Evolutionary conservation across 35 echinoderm and acorn worm genomes (phyloP).

Genomic region (Apostichopus parvimensis): DNA sequence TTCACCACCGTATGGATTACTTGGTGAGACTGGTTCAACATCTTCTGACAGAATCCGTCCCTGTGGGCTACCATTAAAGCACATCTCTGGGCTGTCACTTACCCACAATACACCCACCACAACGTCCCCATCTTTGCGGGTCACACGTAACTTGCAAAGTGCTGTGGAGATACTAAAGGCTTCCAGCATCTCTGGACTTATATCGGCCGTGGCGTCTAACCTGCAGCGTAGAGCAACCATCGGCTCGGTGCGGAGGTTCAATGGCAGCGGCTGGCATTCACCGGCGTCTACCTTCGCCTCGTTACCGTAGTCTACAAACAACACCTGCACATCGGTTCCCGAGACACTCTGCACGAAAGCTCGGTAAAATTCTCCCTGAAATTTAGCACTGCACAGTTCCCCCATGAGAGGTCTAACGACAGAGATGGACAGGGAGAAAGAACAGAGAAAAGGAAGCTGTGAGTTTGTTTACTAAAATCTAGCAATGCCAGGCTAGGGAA

Average conservation of each 20-base stretch:
- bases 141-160: not conserved
- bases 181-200: not conserved
- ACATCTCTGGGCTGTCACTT: not conserved
- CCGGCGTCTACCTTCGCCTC: not conserved
- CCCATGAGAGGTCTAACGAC: not conserved
- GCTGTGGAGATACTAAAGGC: not conserved
- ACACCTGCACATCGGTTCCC: not conserved
- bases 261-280: not conserved
- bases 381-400: not conserved
- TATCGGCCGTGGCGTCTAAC: not conserved
- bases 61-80: not conserved
- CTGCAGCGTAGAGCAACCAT: conserved; percentile 4
- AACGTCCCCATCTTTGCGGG: conserved; percentile 29
- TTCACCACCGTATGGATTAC: not conserved
- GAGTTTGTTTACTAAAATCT: too few species aligned
- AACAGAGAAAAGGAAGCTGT: too few species aligned
- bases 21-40: not conserved
- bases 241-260: not conserved
- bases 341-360: conserved; percentile 2
- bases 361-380: conserved; percentile 14
- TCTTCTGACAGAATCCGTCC: not conserved
- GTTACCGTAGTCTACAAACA: conserved; percentile 29
- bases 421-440: not conserved
- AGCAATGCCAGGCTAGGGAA: too few species aligned
- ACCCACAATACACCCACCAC: conserved; percentile 9